phyloP scores from a whole-genome alignment of 2,888 invertebrate genomes.

The Hydrotaea diabolus region DNA sequence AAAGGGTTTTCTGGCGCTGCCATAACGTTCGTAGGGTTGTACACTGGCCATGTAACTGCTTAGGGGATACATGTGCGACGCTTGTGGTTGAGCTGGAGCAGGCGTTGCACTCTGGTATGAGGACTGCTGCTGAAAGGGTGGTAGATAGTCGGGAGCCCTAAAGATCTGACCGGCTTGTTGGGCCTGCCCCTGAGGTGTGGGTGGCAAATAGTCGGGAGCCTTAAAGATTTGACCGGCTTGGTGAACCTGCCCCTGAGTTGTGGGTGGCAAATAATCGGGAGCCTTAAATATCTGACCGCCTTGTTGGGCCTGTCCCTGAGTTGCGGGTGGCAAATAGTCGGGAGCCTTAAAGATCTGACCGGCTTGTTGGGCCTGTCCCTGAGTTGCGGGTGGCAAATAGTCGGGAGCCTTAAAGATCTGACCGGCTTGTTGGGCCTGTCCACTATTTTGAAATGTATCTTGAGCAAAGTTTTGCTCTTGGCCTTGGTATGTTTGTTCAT shows the following conservation, averaged over 20 bases:
- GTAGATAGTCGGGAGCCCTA: conserved; percentile 35
- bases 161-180: not conserved
- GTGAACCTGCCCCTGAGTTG: not conserved
- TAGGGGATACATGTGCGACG: conserved; percentile 70
- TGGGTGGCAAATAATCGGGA: conserved; percentile 35
- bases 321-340: conserved; percentile 23
- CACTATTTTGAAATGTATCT: not conserved
- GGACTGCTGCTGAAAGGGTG: conserved; percentile 26
- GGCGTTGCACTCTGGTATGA: conserved; percentile 15
- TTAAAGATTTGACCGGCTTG: conserved; percentile 49
- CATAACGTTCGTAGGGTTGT: conserved; percentile 75
- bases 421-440: not conserved
- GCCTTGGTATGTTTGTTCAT: not conserved
- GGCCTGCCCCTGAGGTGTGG: conserved; percentile 27
- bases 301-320: not conserved
- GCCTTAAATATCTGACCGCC: not conserved
- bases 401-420: conserved; percentile 24
- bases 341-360: not conserved
- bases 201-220: conserved; percentile 68
- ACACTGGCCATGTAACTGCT: conserved; percentile 75
- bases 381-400: conserved; percentile 21
- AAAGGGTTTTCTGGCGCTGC: conserved; percentile 65
- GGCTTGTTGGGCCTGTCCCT: not conserved
- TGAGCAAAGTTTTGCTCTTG: not conserved
- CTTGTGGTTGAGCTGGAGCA: conserved; percentile 60